Conservation (phyloP, 2,113 vertebrate genomes). For the Corythaixoides concolor region DNA sequence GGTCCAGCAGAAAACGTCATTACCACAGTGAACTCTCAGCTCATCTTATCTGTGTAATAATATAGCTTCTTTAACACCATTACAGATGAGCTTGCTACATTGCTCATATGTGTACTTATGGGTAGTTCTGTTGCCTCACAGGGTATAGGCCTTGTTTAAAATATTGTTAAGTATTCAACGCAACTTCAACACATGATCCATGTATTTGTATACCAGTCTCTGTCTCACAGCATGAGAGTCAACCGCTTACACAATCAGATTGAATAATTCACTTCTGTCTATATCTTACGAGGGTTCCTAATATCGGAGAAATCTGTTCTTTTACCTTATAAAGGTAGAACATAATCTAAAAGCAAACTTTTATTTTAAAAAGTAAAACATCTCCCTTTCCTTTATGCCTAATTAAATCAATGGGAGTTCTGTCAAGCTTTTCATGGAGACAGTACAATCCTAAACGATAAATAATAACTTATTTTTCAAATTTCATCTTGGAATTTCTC, state of each 20-base stretch:
- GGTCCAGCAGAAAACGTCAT: background rate
- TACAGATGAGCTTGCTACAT: background rate
- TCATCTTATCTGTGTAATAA: background rate
- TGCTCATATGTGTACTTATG: rapidly evolving
- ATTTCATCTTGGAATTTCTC: background rate
- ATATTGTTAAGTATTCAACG: background rate
- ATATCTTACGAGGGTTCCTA: background rate
- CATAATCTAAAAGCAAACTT: background rate
- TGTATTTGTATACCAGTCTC: background rate
- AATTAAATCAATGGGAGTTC: background rate
- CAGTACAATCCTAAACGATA: background rate
- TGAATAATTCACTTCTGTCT: background rate
- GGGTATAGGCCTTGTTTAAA: background rate
- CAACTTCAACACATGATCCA: background rate
- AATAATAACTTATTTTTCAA: background rate
- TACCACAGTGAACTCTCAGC: background rate
- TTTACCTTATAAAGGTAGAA: background rate
- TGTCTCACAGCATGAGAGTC: background rate
- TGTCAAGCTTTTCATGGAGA: background rate
- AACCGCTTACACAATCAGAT: rapidly evolving
- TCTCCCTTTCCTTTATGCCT: background rate
- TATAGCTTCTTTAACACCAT: background rate
- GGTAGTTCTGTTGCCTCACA: background rate
- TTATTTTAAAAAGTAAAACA: background rate
- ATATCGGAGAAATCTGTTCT: background rate